A percentile compares a stretch with the other conserved stretches of the same genome.
phyloP scores from a whole-genome alignment of 2,888 invertebrate genomes.

The Drepanosiphum platanoidis region DNA sequence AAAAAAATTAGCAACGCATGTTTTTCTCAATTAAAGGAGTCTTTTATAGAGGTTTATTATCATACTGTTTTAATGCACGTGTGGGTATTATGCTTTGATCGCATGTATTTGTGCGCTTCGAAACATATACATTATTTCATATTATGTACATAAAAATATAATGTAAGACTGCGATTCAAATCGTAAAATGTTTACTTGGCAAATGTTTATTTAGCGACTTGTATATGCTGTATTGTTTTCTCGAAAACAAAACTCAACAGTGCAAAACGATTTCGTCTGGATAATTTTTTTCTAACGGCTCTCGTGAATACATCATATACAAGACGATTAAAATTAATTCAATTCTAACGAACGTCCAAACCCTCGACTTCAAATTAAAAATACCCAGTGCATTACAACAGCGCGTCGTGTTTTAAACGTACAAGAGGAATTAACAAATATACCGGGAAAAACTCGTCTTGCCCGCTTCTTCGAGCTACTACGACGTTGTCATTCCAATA shows the following conservation, averaged over 20 bases:
- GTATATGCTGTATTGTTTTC: not conserved
- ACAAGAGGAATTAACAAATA: not conserved
- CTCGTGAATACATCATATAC: not conserved
- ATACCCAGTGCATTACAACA: not conserved
- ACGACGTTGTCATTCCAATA: not conserved
- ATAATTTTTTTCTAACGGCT: not conserved
- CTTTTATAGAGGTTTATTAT: not conserved
- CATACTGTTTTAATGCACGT: too few relatives aligned
- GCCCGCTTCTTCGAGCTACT: not conserved
- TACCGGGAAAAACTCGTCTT: constrained; percentile 4
- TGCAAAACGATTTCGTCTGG: not conserved
- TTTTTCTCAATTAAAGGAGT: not conserved
- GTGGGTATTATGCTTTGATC: not conserved
- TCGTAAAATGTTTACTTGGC: not conserved
- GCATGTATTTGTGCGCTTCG: not conserved
- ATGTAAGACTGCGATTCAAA: not conserved
- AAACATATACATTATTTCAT: not conserved
- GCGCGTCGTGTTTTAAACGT: not conserved
- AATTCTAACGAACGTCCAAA: not conserved
- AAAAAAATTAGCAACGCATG: not conserved
- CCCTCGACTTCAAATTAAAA: constrained; percentile 4
- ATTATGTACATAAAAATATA: too few relatives aligned
- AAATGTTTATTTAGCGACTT: not conserved
- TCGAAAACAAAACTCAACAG: not conserved
- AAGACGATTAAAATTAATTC: not conserved